Evolutionary conservation across 2,888 invertebrate species (phyloP), one percentile per base, ranked within the genome.

Genomic region (Halictus quadricinctus): DNA sequence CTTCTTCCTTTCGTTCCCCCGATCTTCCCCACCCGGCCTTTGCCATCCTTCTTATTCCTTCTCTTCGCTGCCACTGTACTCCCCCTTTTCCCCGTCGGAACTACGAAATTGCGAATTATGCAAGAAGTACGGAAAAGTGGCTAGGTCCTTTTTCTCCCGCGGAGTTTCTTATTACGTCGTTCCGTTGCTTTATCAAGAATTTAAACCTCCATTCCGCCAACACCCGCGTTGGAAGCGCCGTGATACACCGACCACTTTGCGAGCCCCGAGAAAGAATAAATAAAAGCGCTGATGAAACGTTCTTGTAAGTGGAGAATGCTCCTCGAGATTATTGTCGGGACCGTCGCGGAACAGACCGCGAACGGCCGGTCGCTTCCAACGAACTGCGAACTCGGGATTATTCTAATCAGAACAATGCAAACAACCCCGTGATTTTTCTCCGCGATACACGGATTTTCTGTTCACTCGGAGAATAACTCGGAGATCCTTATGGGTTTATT

Each of bases 81-180:
- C 58, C 18, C 21, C 64, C 29, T 29, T 29, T 29, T 25, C 72
- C n/a, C 43, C 69, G 41, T 72, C 66, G 54, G 54, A 86, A 79
- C 80, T 79, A 80, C 75, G 76, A 84, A 78, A 87, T 73, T 78
- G 80, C 84, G 64, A 87, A 87, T 87, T 87, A 87, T 87, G 83
- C 86, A 86, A 80, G 80, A 86, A 73, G 66, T 50, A 86, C 72
- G 46, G 70, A 78, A 78, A 69, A 79, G 60, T 50, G 50, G 66
- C 75, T 50, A 48, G 66, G 76, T 76, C 48, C 78, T 83, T 86
- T 83, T 83, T 76, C 79, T 78, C 75, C 25, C 21, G 43, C 18
- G 60, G 72, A 82, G 86, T 82, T 82, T 72, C 82, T 83, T 86
- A 79, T 80, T 79, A 74, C 86, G 74, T 72, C 84, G 73, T 81